Base-by-base conservation (phyloP, 2,888 invertebrate species). In the Conistra vaccinii region DNA sequence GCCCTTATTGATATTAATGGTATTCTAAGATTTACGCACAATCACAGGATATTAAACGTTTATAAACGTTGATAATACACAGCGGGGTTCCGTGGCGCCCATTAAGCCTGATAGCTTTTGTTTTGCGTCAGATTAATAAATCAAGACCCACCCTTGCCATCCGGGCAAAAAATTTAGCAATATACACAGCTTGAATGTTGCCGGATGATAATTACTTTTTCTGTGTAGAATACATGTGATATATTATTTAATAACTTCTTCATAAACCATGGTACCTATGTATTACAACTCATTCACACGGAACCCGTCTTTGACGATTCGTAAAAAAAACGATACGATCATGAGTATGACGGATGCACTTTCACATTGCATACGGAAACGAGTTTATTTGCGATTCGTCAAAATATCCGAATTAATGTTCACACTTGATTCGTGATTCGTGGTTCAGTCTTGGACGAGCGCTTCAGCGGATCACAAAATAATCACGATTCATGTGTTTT, bases 81-180 rank as follows among this genome's bases (percentile, higher is more conserved):
- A 79, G 81, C 84, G 62, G 83, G 83, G 84, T 48, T 61, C 45
- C 78, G 67, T 63, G 39, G 73, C 84, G 69, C 69, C 84, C 86
- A 84, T 83, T 83, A 83, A 79, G 80, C 86, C 72, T 79, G 84
- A 83, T 83, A 84, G 86, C 83, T 83, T 86, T 83, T 83, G 86
- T 83, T 83, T 83, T 84, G 72, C 78, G 61, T 39, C 74, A 80
- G 84, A 83, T 83, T 83, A 83, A 83, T 83, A 86, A 83, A 86
- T 83, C 83, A 83, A 60, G 69, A 55, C 67, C 69, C 85, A 60
- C 51, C 69, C 83, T 69, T 63, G 65, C 53, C 68, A 82, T 55
- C 66, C 66, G 32, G 26, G 81, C 67, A 81, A 81, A 81, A 81
- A 81, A 82, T 68, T 10, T 68, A 68, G 62, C 77, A 76, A 85